Base-by-base conservation (phyloP, 2,888 invertebrate species). In the Xanthorhoe spadicearia region DNA sequence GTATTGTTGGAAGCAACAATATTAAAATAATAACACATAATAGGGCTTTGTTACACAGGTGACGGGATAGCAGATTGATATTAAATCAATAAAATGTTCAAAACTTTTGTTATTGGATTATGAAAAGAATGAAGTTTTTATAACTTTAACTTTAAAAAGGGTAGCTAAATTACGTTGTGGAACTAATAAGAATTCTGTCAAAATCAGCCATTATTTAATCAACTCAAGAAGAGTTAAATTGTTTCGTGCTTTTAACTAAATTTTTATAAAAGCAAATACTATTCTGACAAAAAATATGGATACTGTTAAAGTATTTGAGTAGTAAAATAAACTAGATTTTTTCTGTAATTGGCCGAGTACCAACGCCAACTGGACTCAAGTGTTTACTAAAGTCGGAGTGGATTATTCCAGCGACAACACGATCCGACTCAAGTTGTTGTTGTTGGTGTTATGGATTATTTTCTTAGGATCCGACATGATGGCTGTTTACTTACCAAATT, bases 1-100 rank as follows among this genome's bases (percentile, higher is more conserved):
- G 80, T 81, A 84, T 86, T 86, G 87, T 88, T 79, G 72, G 82
- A 83, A 86, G 88, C 88, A 89, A 90, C 90, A 89, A 88, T 90
- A 89, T 89, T 90, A 88, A 88, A 91, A 92, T 92, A 91, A 91
- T 90, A 89, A 85, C 81, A 72, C 82, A 88, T 90, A 90, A 90
- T 90, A 87, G 84, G 84, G 82, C 77, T 88, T 89, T 89, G 88
- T 87, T 56, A 64, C 53, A 48, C 52, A 35, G 64, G 58, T 61
- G 68, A 64, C 57, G 61, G 51, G 61, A 64, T 61, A 63, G 60
- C 60, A 64, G 56, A 60, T 48, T 59, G 19, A 35, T 61, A 53
- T 64, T 67, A 55, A 57, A 58, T 61, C 53, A 64, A 68, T 64
- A 64, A 66, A 58, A 55, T 52, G 38, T 57, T 50, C 35, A 56